A percentile compares a stretch with the other conserved stretches of the same genome.
Conservation (phyloP, 2,113 vertebrate genomes). For the Pavo muticus region DNA sequence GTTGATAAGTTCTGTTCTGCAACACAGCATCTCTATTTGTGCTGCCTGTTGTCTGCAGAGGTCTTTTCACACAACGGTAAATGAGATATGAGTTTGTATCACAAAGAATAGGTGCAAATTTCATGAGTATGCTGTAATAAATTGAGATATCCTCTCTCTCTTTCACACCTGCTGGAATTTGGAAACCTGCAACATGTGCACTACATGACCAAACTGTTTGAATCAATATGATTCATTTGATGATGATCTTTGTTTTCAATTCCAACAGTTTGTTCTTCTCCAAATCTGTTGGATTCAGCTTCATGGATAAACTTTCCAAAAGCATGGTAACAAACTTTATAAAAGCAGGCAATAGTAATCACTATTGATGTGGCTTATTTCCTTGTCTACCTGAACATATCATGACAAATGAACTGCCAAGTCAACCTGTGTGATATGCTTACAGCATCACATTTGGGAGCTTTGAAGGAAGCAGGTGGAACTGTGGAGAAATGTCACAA, state of each 20-base stretch:
- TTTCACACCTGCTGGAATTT: neutral
- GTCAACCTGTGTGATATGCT: neutral
- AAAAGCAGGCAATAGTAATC: neutral
- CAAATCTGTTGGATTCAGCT: neutral
- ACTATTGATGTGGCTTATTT: neutral
- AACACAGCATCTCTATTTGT: neutral
- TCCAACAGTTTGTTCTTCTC: neutral
- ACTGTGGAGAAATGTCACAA: neutral
- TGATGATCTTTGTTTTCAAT: neutral
- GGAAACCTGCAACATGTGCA: neutral
- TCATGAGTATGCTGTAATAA: neutral
- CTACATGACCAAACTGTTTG: neutral
- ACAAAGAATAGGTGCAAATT: neutral
- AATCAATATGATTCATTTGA: constrained; percentile 12
- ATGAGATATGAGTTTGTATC: neutral
- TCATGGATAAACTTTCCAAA: neutral
- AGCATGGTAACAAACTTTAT: accelerated
- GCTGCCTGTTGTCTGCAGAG: neutral
- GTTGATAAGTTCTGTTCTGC: neutral
- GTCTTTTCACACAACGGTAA: neutral
- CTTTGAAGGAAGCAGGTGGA: neutral
- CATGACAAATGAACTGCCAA: neutral
- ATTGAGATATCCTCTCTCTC: neutral
- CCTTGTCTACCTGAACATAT: neutral
- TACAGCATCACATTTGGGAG: neutral